Evolutionary conservation across 2,113 vertebrate species (phyloP), one percentile per base, ranked within the genome.

Genomic region (Calonectris borealis): DNA sequence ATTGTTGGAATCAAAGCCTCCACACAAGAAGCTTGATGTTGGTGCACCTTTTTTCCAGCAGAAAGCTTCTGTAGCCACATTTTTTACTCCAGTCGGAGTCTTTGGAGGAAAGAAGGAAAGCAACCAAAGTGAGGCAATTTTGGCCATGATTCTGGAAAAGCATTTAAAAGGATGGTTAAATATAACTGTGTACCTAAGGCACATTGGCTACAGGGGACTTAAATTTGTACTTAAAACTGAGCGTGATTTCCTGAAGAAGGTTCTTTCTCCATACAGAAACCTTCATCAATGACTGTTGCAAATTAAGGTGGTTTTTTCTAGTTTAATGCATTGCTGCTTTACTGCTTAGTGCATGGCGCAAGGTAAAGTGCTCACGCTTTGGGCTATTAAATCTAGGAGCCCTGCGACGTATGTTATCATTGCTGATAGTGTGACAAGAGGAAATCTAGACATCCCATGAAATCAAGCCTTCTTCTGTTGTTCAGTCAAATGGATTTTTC

Each of bases 101-200:
- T 64, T 65, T 10, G 24, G 58, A 94, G 65, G 62, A 83, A 80
- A 85, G 61, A 38, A 79, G 26, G 54, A 49, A 86, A 88, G 57
- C 16, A 75, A 93, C 7, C 20, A 48, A 93, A 78, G 26, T 65
- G 46, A 94, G 52, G 55, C 15, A 68, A 21, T 55, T 94, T 78
- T 90, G 75, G 71, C 57, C 36, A 6, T 14, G 11, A 48, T 36
- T 90, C 88, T 90, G 83, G 88, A 93, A 96, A 96, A 94, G 44
- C 20, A 27, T 76, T 94, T 86, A 83, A 86, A 85, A 83, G 12
- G 34, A 21, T 48, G 42, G 54, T 76, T 85, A 72, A 80, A 76
- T 61, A 57, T 13, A 79, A 78, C 44, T 2, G 21, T 48, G 36
- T 46, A 76, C 54, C 82, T 57, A 72, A 57, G 48, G 70, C 75